Percentiles rank a stretch among this genome's conserved stretches.
phyloP scores from a whole-genome alignment of 2,888 invertebrate species.

The Coronaproctus castanopsis region DNA sequence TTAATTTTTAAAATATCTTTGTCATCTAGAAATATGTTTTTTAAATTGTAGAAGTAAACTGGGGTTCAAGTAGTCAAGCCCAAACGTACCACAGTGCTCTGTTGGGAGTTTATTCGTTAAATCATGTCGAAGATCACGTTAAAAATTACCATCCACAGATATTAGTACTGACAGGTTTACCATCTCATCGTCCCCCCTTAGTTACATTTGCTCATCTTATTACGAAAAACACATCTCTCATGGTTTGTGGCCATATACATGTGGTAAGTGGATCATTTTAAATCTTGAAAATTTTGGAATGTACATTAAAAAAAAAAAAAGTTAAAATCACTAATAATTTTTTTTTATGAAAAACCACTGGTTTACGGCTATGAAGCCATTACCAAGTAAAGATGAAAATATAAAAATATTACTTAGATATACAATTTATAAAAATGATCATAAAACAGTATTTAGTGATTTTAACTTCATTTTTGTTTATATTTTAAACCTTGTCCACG shows the following conservation, averaged over 20 bases:
- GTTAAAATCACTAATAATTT: no score
- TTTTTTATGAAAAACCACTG: no score
- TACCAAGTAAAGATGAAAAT: no score
- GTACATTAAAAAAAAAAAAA: slow-evolving; percentile 99
- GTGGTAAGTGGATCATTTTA: slow-evolving; percentile 42
- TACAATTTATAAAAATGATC: no score
- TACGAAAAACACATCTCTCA: slow-evolving; percentile 75
- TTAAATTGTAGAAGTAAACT: slow-evolving; percentile 79
- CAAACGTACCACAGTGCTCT: slow-evolving; percentile 88
- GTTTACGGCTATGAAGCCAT: no score
- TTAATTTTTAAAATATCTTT: no score
- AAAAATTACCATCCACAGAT: slow-evolving; percentile 80
- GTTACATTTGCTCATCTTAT: slow-evolving; percentile 80
- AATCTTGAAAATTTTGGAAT: slow-evolving; percentile 33
- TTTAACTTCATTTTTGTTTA: no score
- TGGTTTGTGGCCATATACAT: slow-evolving; percentile 82
- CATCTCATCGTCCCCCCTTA: slow-evolving; percentile 66
- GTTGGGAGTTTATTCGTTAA: slow-evolving; percentile 67
- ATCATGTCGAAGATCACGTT: slow-evolving; percentile 82
- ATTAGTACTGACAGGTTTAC: slow-evolving; percentile 72
- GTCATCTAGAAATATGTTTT: no score
- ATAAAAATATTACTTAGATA: no score
- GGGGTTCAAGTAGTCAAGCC: slow-evolving; percentile 95
- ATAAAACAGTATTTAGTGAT: no score
- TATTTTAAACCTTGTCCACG: no score